Conservation (phyloP, 2,888 invertebrate species). For the Scaptomyza tumidula region DNA sequence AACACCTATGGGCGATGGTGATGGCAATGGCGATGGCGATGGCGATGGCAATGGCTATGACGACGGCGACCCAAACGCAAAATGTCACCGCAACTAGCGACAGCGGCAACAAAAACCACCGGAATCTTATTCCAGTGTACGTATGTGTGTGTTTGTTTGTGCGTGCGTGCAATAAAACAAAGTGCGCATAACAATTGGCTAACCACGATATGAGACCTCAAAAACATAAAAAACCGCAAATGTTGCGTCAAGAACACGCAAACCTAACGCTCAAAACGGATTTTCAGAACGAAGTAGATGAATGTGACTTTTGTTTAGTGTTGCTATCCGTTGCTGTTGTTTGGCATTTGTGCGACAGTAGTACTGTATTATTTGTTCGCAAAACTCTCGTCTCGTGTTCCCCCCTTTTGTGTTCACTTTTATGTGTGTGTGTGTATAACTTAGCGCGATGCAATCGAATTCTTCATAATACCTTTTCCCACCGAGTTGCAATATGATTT, state of each 20-base stretch:
- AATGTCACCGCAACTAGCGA: constrained; percentile 57
- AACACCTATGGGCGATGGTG: constrained; percentile 58
- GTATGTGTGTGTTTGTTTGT: constrained; percentile 38
- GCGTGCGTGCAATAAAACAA: constrained; percentile 71
- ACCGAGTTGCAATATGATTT: background rate
- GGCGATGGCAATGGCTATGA: constrained; percentile 24
- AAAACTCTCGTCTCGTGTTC: background rate
- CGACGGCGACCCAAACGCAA: constrained; percentile 35
- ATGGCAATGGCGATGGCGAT: constrained; percentile 32
- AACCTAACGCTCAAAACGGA: constrained; percentile 22
- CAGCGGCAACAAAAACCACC: constrained; percentile 1
- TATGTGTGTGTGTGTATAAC: background rate
- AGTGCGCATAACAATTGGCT: constrained; percentile 75
- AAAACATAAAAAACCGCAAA: constrained; percentile 75
- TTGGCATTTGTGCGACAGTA: constrained; percentile 1
- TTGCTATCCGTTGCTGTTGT: background rate
- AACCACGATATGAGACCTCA: constrained; percentile 73
- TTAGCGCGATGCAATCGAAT: background rate
- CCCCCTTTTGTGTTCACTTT: background rate
- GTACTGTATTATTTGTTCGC: background rate
- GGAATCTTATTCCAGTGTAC: constrained; percentile 12
- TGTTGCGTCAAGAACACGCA: constrained; percentile 76
- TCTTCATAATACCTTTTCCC: background rate
- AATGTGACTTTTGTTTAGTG: background rate
- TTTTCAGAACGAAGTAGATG: background rate